These are phyloP conservation scores for Corydoras sp. DNA, from an alignment of 2,113 vertebrate species.

Conservation along the genomic window DNA sequence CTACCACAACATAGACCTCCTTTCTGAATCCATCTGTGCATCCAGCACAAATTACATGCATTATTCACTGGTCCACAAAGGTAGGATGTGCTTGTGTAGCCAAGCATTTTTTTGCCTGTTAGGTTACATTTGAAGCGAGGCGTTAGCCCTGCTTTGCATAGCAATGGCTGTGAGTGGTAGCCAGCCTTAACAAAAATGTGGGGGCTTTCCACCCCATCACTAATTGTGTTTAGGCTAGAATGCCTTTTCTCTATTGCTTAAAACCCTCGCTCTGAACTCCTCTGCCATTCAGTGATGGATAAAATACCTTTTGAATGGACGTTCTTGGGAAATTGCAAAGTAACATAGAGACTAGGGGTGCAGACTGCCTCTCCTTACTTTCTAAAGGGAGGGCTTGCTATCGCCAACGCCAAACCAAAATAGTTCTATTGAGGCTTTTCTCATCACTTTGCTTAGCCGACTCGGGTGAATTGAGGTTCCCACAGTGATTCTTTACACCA, in stretches of 20 bases:
- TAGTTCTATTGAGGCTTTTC: conserved; percentile 32
- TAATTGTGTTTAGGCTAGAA: conserved; percentile 70
- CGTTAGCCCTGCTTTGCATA: conserved; percentile 64
- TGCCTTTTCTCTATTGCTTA: conserved; percentile 64
- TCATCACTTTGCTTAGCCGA: conserved; percentile 30
- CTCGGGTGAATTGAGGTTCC: conserved; percentile 38
- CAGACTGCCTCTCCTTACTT: conserved; percentile 46
- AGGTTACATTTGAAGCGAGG: conserved; percentile 44
- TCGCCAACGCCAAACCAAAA: conserved; percentile 55
- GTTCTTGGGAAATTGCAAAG: conserved; percentile 47
- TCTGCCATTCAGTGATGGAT: conserved; percentile 57
- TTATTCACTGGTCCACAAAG: conserved; percentile 61
- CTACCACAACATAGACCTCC: conserved; percentile 42
- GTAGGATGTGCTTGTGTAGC: conserved; percentile 28
- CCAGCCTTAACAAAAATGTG: conserved; percentile 56
- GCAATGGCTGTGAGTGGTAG: conserved; percentile 55
- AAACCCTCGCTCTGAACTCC: conserved; percentile 47
- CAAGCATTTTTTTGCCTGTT: background rate
- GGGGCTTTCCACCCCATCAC: conserved; percentile 53
- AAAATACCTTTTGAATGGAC: conserved; percentile 64
- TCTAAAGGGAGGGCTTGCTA: conserved; percentile 43
- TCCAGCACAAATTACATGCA: conserved; percentile 56
- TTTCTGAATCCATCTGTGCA: conserved; percentile 42
- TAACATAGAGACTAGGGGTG: conserved; percentile 50
- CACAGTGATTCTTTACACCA: conserved; percentile 26